These are phyloP conservation scores for Spilosoma lubricipeda DNA, from an alignment of 2,888 invertebrate species.

Conservation along the genomic window DNA sequence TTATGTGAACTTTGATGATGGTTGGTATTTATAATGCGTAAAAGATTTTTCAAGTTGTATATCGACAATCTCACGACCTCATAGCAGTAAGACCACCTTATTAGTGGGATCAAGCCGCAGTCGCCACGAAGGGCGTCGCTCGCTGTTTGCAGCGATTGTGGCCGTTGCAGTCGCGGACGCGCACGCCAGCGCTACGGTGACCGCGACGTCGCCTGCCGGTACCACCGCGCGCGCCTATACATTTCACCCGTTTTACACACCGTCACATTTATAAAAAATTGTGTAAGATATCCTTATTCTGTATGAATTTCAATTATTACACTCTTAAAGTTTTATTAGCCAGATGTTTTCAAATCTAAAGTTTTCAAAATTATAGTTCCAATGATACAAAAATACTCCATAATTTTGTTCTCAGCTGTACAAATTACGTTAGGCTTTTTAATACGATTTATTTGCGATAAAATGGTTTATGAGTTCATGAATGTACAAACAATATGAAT, in stretches of 20 bases:
- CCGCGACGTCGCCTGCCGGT: slow-evolving; percentile 71
- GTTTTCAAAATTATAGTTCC: background rate
- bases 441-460: background rate
- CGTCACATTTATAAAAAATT: background rate
- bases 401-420: background rate
- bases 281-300: background rate
- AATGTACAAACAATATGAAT: slow-evolving; percentile 39
- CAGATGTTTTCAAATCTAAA: background rate
- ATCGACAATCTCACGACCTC: slow-evolving; percentile 39
- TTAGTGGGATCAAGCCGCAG: slow-evolving; percentile 95
- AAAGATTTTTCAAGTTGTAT: background rate
- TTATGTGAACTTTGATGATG: background rate
- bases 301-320: background rate
- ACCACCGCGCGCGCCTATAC: slow-evolving; percentile 68
- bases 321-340: background rate
- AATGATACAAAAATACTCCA: background rate
- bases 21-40: background rate
- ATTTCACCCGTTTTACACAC: slow-evolving; percentile 17
- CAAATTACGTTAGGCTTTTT: background rate
- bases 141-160: slow-evolving; percentile 85
- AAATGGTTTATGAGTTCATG: slow-evolving; percentile 28
- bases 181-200: slow-evolving; percentile 74
- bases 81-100: slow-evolving; percentile 88
- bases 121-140: slow-evolving; percentile 96
- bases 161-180: slow-evolving; percentile 81